Evolutionary conservation across 2,888 invertebrate species (phyloP).

Genomic region (Salticus scenicus): DNA sequence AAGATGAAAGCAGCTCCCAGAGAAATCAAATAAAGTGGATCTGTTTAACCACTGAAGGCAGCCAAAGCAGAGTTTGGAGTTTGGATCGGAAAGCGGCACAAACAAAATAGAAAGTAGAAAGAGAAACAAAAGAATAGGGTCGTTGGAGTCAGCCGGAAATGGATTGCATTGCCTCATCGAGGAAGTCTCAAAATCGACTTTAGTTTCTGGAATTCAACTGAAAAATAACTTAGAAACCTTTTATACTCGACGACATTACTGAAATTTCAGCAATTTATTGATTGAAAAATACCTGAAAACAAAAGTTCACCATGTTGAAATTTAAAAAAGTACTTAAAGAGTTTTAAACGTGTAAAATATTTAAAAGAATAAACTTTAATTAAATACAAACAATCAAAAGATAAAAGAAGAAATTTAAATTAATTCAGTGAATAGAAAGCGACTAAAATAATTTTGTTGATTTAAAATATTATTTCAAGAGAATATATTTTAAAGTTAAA

Average conservation of each 20-base stretch:
- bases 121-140: not conserved
- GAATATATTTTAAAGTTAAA: too few relatives aligned
- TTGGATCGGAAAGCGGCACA: not conserved
- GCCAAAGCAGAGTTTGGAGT: not conserved
- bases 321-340: too few relatives aligned
- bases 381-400: too few relatives aligned
- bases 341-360: too few relatives aligned
- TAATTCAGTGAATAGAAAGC: too few relatives aligned
- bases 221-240: not conserved
- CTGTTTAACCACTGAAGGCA: slow-evolving; percentile 1
- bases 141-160: not conserved
- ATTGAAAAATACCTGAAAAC: too few relatives aligned
- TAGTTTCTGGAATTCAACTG: not conserved
- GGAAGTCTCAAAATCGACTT: not conserved
- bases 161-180: slow-evolving; percentile 5
- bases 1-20: slow-evolving; percentile 18
- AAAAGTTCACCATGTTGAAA: too few relatives aligned
- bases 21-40: slow-evolving; percentile 28
- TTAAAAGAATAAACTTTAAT: too few relatives aligned
- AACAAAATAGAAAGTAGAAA: slow-evolving; percentile 7
- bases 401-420: too few relatives aligned
- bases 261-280: too few relatives aligned
- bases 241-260: not conserved
- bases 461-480: too few relatives aligned
- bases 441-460: too few relatives aligned